These are phyloP conservation scores for Adelognathus sp. DNA, from an alignment of 2,888 invertebrate genomes.

Conservation along the genomic window DNA sequence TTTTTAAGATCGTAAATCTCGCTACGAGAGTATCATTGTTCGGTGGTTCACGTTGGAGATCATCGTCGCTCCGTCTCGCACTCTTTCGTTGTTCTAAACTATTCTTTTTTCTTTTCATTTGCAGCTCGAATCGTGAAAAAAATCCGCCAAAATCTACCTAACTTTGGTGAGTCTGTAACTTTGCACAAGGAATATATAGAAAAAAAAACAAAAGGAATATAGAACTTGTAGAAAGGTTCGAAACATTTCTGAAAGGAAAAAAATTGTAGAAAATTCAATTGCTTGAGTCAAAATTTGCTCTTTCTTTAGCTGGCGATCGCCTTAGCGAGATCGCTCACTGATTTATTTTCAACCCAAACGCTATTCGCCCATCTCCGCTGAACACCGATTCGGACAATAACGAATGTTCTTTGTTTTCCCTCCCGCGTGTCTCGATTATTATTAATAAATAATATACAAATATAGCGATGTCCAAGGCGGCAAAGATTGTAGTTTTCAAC, in stretches of 20 bases:
- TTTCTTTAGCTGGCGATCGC: not conserved
- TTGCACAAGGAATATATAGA: conserved; percentile 35
- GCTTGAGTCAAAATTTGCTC: not conserved
- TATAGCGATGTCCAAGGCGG: conserved; percentile 4
- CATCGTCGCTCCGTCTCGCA: not conserved
- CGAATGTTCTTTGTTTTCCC: not conserved
- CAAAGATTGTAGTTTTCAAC: conserved; percentile 11
- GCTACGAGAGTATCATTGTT: conserved; percentile 19
- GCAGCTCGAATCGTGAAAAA: conserved; percentile 59
- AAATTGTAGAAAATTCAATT: conserved; percentile 14
- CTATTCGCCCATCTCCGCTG: not conserved
- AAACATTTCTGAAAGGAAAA: conserved; percentile 9
- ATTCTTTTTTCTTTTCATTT: conserved; percentile 60
- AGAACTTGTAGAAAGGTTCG: conserved; percentile 31
- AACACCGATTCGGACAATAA: not conserved
- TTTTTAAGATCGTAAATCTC: conserved; percentile 13
- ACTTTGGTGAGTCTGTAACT: conserved; percentile 48
- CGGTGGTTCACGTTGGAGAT: not conserved
- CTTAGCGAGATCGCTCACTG: not conserved
- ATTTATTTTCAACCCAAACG: conserved; percentile 4
- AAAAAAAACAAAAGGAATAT: conserved; percentile 29
- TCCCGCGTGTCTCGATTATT: conserved; percentile 21
- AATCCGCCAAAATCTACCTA: conserved; percentile 56
- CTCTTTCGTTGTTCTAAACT: conserved; percentile 46
- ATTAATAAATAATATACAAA: conserved; percentile 53